phyloP scores from a whole-genome alignment of 2,797 vertebrate genomes.

The Liparis tanakae region DNA sequence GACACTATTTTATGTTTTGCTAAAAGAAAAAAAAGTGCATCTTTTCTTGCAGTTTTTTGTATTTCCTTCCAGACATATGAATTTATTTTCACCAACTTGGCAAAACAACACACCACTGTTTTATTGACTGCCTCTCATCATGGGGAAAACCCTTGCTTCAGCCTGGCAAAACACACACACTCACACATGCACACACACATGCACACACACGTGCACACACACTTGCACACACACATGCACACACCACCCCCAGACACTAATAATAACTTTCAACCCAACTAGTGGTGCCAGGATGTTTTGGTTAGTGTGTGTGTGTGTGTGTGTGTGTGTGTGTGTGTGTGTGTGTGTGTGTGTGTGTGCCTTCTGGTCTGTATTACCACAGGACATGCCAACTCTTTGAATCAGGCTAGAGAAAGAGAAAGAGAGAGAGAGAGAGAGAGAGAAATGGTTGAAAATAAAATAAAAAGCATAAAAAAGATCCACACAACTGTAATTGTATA shows the following conservation, averaged over 20 bases:
- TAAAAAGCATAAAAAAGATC: conserved; percentile 21
- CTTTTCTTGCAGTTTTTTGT: conserved; percentile 26
- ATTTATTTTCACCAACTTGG: conserved; percentile 27
- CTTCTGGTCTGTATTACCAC: conserved; percentile 83
- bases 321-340: conserved; percentile 39
- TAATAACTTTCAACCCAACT: conserved; percentile 75
- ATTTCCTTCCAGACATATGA: conserved; percentile 15
- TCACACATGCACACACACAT: conserved; percentile 21
- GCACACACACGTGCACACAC: conserved; percentile 5
- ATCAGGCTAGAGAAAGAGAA: conserved; percentile 58
- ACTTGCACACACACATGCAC: conserved; percentile 36
- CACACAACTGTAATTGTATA: conserved; percentile 20
- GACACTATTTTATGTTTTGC: conserved; percentile 45
- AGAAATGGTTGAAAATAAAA: conserved; percentile 36
- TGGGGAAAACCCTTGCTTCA: conserved; percentile 75
- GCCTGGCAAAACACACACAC: conserved; percentile 51
- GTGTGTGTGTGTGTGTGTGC: conserved; percentile 44
- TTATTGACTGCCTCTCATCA: conserved; percentile 70
- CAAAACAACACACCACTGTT: conserved; percentile 41
- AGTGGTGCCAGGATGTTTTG: conserved; percentile 72
- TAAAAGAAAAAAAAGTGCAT: conserved; percentile 10
- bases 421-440: conserved; percentile 18
- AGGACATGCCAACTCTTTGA: conserved; percentile 78
- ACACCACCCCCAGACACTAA: conserved; percentile 70
- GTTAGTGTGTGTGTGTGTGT: conserved; percentile 49